Evolutionary conservation across 2,113 vertebrate genomes (phyloP).

Genomic region (Cettia cetti): DNA sequence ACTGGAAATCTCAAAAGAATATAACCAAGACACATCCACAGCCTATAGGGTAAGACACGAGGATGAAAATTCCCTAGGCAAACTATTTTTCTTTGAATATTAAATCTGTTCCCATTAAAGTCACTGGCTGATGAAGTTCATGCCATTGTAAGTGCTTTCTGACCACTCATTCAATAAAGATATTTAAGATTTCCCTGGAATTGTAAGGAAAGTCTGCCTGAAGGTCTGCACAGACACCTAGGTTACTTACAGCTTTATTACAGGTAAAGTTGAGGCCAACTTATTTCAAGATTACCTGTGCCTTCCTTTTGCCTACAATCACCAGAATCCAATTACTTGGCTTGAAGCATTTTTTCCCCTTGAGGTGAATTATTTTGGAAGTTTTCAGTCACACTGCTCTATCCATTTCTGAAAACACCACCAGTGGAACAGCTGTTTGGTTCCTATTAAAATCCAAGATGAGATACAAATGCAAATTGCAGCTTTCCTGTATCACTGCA

Average conservation of each 20-base stretch:
- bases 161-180: neutral
- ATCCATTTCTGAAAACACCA: neutral
- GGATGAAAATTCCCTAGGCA: neutral
- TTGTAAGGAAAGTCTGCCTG: neutral
- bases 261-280: neutral
- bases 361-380: neutral
- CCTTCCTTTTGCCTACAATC: neutral
- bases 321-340: neutral
- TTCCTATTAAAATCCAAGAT: neutral
- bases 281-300: neutral
- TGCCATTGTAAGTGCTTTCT: neutral
- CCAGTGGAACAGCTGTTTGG: neutral
- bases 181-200: neutral
- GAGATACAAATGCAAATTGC: neutral
- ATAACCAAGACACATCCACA: neutral
- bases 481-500: neutral
- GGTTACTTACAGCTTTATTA: neutral
- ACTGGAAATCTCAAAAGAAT: neutral
- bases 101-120: neutral
- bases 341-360: neutral
- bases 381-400: neutral
- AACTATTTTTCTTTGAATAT: neutral
- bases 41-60: accelerated
- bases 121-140: neutral
- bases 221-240: neutral